Base-by-base conservation (phyloP, 2,888 invertebrate genomes). In the Yponomeuta evonymella region DNA sequence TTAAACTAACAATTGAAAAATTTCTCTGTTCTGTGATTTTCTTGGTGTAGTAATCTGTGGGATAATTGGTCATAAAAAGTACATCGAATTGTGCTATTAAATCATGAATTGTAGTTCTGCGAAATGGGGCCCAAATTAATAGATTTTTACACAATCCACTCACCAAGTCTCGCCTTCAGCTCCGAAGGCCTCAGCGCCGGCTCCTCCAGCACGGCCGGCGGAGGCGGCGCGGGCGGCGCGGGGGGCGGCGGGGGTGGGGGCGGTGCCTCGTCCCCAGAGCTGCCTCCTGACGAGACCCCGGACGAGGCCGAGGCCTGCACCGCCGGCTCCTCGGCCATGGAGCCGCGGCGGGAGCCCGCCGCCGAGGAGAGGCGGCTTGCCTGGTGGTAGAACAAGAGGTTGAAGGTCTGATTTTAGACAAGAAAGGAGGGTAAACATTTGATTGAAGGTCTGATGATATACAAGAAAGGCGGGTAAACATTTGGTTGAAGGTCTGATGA, bases 171-270 rank as follows among this genome's bases (percentile, higher is more conserved):
- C 51, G 15, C 51, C 51, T 58, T 58, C 67, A 95, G 83, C 74
- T 95, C 95, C 0, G 95, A 94, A 15, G 95, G 95, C 75, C 93
- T 92, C 12, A 95, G 79, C 11, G 95, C 95, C 0, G 95, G 95
- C 80, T 95, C 95, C 76, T 95, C 95, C 3, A 95, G 81, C 66
- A 95, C 94, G 70, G 93, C 94, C 0, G 81, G 84, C 0, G 90
- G 88, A 0, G 85, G 87, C 0, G 90, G 87, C 0, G 89, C 89
- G 5, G 91, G 92, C 1, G 93, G 84, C 0, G 94, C 93, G 0
- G 94, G 94, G 0, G 95, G 95, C 23, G 95, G 94, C 0, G 96
- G 96, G 0, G 96, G 96, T 0, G 96, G 96, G 0, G 95, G 96
- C 0, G 95, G 95, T 0, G 95, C 90, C 73, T 90, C 91, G 72